These are phyloP conservation scores for Drosophila mercatorum DNA, from an alignment of 2,888 invertebrate species.

Conservation along the genomic window DNA sequence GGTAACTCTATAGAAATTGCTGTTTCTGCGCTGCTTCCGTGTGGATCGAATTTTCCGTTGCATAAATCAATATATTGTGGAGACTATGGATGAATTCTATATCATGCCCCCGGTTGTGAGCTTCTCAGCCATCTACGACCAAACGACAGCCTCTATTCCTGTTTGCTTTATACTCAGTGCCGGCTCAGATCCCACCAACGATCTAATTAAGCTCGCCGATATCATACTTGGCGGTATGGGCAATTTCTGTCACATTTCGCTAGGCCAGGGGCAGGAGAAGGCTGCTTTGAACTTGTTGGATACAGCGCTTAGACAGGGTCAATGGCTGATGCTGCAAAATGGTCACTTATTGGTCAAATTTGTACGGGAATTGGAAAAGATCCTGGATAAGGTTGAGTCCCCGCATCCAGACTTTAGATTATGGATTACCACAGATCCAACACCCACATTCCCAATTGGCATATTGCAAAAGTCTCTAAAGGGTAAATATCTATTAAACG, in stretches of 20 bases:
- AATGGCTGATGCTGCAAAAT: constrained; percentile 97
- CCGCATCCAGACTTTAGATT: constrained; percentile 96
- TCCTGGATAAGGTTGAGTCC: constrained; percentile 90
- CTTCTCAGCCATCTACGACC: constrained; percentile 93
- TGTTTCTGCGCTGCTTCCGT: constrained; percentile 95
- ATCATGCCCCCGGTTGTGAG: constrained; percentile 94
- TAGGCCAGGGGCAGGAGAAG: constrained; percentile 97
- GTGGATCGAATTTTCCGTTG: constrained; percentile 94
- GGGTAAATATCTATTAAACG: constrained; percentile 84
- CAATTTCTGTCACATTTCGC: constrained; percentile 94
- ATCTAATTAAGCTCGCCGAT: constrained; percentile 92
- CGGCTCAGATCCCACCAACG: constrained; percentile 96
- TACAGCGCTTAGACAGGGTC: constrained; percentile 90
- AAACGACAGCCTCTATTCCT: constrained; percentile 92
- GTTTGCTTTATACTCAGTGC: constrained; percentile 97
- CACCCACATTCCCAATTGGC: constrained; percentile 94
- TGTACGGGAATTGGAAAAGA: constrained; percentile 92
- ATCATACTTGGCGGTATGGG: constrained; percentile 89
- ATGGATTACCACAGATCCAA: constrained; percentile 97
- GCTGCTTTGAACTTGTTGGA: constrained; percentile 89
- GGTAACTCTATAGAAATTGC: constrained; percentile 86
- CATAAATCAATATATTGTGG: constrained; percentile 92
- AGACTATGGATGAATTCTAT: constrained; percentile 94
- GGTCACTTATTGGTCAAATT: constrained; percentile 94
- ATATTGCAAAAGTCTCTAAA: constrained; percentile 93